These are phyloP conservation scores for Scaptomyza parva DNA, from an alignment of 2,888 invertebrate genomes.

Conservation along the genomic window DNA sequence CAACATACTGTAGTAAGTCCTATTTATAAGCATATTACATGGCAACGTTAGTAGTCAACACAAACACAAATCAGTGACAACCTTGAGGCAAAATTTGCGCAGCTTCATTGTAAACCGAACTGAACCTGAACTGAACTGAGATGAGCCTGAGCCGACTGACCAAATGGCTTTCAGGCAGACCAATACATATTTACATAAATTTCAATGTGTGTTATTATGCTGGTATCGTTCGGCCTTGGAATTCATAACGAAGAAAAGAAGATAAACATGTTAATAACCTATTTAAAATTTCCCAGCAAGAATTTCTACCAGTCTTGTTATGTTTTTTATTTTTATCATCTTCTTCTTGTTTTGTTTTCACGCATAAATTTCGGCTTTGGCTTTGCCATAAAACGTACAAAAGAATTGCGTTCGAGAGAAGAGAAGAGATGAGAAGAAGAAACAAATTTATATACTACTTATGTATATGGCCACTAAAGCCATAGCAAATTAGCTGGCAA, in stretches of 20 bases:
- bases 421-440: conserved; percentile 1
- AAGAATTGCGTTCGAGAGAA: conserved; percentile 24
- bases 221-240: conserved; percentile 64
- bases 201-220: conserved; percentile 78
- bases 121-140: too few relatives aligned
- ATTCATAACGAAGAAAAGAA: conserved; percentile 73
- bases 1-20: too few relatives aligned
- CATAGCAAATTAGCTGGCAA: conserved; percentile 68
- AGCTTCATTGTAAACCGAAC: conserved; percentile 14
- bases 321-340: conserved; percentile 3
- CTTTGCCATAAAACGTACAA: conserved; percentile 29
- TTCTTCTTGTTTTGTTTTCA: conserved; percentile 26
- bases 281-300: conserved; percentile 76
- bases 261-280: conserved; percentile 79
- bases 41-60: conserved; percentile 25
- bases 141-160: conserved; percentile 39
- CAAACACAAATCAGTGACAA: conserved; percentile 39
- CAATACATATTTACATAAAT: conserved; percentile 68
- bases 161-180: conserved; percentile 46
- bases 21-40: conserved; percentile 24
- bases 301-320: conserved; percentile 67
- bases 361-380: conserved; percentile 57
- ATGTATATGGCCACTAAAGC: conserved; percentile 37
- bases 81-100: conserved; percentile 51
- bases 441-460: conserved; percentile 12